Evolutionary conservation across 2,797 vertebrate genomes (phyloP).

Genomic region (Characodon lateralis): DNA sequence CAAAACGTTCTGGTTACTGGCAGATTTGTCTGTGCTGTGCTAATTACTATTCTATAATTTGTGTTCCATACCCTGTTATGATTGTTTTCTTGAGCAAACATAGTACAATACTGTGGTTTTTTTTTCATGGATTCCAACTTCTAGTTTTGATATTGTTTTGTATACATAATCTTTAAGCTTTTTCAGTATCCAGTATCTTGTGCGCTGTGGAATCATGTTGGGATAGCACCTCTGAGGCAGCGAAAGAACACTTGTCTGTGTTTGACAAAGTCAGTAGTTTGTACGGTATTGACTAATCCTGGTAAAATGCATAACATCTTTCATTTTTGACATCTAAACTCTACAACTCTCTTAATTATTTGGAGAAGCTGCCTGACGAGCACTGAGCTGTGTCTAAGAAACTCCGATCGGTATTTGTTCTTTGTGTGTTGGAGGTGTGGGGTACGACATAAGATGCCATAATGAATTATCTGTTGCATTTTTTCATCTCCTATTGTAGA

Average conservation of each 20-base stretch:
- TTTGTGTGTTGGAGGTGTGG: constrained; percentile 38
- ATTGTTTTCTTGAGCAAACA: background rate
- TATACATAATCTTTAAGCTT: background rate
- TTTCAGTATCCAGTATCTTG: constrained; percentile 1
- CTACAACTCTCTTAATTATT: constrained; percentile 1
- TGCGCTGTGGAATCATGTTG: background rate
- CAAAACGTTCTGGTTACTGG: background rate
- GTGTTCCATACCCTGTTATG: background rate
- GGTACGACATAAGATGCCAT: constrained; percentile 36
- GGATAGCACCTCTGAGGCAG: background rate
- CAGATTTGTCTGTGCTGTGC: background rate
- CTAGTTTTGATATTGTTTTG: background rate
- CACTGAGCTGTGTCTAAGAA: constrained; percentile 33
- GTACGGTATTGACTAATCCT: background rate
- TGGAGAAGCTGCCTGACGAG: background rate
- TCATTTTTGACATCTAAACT: background rate
- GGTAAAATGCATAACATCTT: constrained; percentile 12
- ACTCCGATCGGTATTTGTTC: constrained; percentile 25
- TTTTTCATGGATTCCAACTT: background rate
- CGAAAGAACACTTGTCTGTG: background rate
- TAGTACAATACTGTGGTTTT: background rate
- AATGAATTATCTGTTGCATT: constrained; percentile 51
- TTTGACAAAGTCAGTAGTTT: constrained; percentile 7
- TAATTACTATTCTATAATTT: background rate
- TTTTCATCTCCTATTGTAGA: constrained; percentile 36